Evolutionary conservation across 2,797 vertebrate genomes (phyloP), one percentile per base, ranked within the genome.

Genomic region (Knipowitschia caucasica): DNA sequence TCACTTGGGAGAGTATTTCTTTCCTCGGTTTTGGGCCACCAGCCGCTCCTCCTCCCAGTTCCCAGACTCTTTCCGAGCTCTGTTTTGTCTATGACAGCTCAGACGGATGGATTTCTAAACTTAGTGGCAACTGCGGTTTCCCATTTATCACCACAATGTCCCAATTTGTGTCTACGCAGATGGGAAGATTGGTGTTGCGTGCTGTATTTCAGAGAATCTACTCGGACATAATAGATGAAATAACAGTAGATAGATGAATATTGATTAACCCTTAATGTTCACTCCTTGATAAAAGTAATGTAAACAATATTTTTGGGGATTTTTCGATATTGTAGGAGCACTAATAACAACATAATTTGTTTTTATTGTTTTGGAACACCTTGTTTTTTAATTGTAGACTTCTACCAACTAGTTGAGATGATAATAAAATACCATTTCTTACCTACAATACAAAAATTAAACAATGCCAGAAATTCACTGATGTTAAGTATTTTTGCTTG

Each of bases 61-160:
- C 47, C 47, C 47, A 50, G 47, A 50, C 47, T 54, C 11, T 15
- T 43, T 21, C 39, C 27, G 18, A 24, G 27, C 46, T 23, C 29
- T 35, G 31, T 35, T 50, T 30, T 29, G 10, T 42, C 24, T 53
- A 38, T 40, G 50, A 53, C 31, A 35, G 47, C 47, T 18, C 34
- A 52, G 47, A 50, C 47, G 21, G 30, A 50, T 50, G 30, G 29
- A 34, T 50, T 35, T 50, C 31, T 35, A 50, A 50, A 50, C 31
- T 15, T 12, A 43, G 17, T 3, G 11, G 34, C 26, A 61, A 27
- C 23, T 14, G 36, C 11, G 23, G n/a, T 50, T 39, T 47, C 21
- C 31, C 35, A 45, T 34, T 60, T 50, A 52, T 35, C 30, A 11
- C 27, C 33, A 18, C 30, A 18, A 7, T 20, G 8, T 23, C 30